Base-by-base conservation (phyloP, 1,140 invertebrate species). In the Drosophila leontia region DNA sequence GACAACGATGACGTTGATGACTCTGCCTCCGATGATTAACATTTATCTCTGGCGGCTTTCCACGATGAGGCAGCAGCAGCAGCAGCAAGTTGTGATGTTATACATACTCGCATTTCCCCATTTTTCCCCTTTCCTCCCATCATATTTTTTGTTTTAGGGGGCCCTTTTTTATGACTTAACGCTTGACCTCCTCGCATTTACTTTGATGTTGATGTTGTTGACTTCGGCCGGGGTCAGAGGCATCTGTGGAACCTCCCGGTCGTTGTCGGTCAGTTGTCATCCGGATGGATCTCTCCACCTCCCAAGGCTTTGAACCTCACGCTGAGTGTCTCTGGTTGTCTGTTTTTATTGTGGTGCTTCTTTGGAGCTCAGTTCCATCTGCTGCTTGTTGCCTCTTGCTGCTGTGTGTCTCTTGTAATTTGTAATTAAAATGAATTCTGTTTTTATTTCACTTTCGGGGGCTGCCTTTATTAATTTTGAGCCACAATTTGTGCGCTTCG, bases 401-500 rank as follows among this genome's bases (percentile, higher is more conserved):
- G 37, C 37, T 17, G 26, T 37, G 35, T 29, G 50, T 13, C 70
- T 84, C 65, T 35, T 75, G 84, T 88, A 90, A 88, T 90, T 88
- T 88, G 85, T 88, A 88, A 88, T 88, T 84, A 84, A 88, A 88
- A 84, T 71, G 57, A 78, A 72, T 88, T 77, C 60, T 74, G 60
- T 71, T 84, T 64, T 84, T 78, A 58, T 83, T 77, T 76, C 80
- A 57, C 81, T 68, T 60, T 76, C 81, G 72, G 41, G 58, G 61
- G 48, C 15, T 61, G 68, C 63, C 74, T 56, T 71, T 71, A 86
- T 87, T 86, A 87, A 83, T 87, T 77, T 77, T 69, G 41, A 79
- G 80, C 61, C 69, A 83, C 79, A 80, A 80, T 80, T 80, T 83
- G 48, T 78, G 72, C 80, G 70, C 68, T 72, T 72, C 70, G 70